Evolutionary conservation across 2,888 invertebrate genomes (phyloP).

Genomic region (Ophioninae sp.): DNA sequence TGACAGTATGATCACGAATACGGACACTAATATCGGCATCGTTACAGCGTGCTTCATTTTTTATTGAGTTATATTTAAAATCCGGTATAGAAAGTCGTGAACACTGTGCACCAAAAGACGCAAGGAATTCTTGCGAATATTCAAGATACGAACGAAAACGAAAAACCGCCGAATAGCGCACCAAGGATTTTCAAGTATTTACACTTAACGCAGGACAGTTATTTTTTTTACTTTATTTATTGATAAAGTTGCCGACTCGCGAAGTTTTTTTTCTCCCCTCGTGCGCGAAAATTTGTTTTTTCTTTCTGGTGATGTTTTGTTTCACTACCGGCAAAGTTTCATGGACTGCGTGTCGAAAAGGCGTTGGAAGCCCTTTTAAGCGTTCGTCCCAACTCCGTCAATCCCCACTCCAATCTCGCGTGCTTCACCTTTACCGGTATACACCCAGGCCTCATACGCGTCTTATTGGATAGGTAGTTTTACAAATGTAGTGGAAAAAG

Average conservation of each 20-base stretch:
- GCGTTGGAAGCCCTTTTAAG: conserved; percentile 78
- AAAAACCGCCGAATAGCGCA: conserved; percentile 23
- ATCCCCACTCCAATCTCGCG: conserved; percentile 60
- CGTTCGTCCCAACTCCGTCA: conserved; percentile 71
- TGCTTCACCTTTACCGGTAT: conserved; percentile 62
- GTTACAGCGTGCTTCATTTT: conserved; percentile 57
- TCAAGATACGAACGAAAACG: conserved; percentile 6
- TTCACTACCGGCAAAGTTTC: conserved; percentile 67
- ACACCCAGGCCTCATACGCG: conserved; percentile 64
- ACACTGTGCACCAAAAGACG: conserved; percentile 26
- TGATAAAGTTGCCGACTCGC: not conserved
- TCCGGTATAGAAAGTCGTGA: conserved; percentile 18
- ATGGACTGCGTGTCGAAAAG: conserved; percentile 77
- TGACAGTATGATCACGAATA: conserved; percentile 67
- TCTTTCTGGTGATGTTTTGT: conserved; percentile 38
- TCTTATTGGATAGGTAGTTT: conserved; percentile 59
- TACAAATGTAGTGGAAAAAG: conserved; percentile 22
- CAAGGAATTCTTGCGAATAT: not conserved
- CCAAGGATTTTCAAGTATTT: not conserved
- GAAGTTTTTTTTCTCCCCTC: conserved; percentile 8
- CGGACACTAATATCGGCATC: conserved; percentile 49
- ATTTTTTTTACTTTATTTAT: not conserved
- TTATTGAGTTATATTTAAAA: conserved; percentile 19
- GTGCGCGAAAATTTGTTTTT: conserved; percentile 9
- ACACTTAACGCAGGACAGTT: conserved; percentile 37